Evolutionary conservation across 30 jellyfish, hydroid and myxozoan genomes (phyloP), one percentile per base, ranked within the genome.

Genomic region (Catostylus mosaicus): DNA sequence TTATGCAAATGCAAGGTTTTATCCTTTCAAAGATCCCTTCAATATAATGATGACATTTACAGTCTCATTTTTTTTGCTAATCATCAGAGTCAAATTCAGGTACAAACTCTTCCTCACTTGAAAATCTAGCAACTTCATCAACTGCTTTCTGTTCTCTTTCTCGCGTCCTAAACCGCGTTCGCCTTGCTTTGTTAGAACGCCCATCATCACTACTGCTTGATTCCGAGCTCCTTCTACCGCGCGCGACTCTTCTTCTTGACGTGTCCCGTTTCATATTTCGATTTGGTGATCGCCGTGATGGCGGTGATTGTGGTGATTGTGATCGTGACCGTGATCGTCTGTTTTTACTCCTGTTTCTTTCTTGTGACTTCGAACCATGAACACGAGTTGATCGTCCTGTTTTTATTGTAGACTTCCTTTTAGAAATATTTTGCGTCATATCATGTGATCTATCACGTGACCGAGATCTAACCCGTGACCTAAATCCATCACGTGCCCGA

Each of bases 41-140:
- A n/a, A n/a, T n/a, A n/a, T n/a, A n/a, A n/a, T n/a, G n/a, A n/a
- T n/a, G 56, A 43, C 56, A 6, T 43, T 43, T 43, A 6, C 10
- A 6, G 69, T 56, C 32, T 16, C 7, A 11, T 6, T 56, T n/a
- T 34, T 18, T n/a, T 9, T 61, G 31, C 63, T 32, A 24, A 9
- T 78, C 73, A 23, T 80, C 90, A 10, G 90, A 80, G 68, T 67
- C 83, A 34, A 67, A 80, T 38, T 80, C 90, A 6, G 90, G 90
- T 18, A 63, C 90, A 63, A 78, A 78, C 3, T 78, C 82, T 12
- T 66, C 81, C 1, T 67, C 83, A 37, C 48, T 51, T 24, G 19
- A 11, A 9, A 20, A 40, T 33, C 32, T 40, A 66, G 52, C 51
- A 14, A 23, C 8, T 20, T 65, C 26, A 36, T 36, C 12, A 30